Base-by-base conservation (phyloP, 1,140 invertebrate species). In the Zaprionus africanus region DNA sequence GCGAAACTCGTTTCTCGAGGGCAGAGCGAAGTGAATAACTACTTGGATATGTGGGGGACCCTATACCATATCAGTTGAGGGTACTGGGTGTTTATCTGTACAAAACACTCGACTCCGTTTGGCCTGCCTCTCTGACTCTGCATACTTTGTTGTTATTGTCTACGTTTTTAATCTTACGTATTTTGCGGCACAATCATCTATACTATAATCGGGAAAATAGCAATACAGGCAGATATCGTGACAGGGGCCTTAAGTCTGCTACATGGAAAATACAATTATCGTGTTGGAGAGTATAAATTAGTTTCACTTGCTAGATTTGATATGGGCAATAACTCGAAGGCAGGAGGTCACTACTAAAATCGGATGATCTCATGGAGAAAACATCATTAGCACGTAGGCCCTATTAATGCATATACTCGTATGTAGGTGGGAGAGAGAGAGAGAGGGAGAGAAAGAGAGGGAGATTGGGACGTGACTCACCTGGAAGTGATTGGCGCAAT, bases 401-500 rank as follows among this genome's bases (percentile, higher is more conserved):
- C 26, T 4, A 28, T 46, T 26, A 26, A 43, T 17, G 7, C 7
- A 11, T 34, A 34, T 51, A 17, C 0, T 6, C 41, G 2, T 56
- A 28, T 26, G 54, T 51, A 15, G 26, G 12, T 6, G 26, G 41
- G 12, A n/a, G n/a, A 17, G 41, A n/a, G n/a, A 17, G 41, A 1
- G 41, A 2, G 41, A 46, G 41, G 15, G 11, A 13, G 15, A n/a
- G 19, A 28, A 22, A 22, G 17, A 26, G 7, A 28, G 43, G 4
- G 17, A 11, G 61, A 5, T 24, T 3, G 17, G 15, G n/a, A 19
- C 3, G 15, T 78, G 67, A 91, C 87, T 98, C 73, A 94, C 93
- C 84, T 93, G 92, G 58, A 99, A 99, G 94, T 99, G 98, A 76
- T 95, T 91, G 4, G 96, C 94, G 92, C 99, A 99, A 75, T 98